Conservation (phyloP, 2,888 invertebrate genomes). For the Tipula helvola region DNA sequence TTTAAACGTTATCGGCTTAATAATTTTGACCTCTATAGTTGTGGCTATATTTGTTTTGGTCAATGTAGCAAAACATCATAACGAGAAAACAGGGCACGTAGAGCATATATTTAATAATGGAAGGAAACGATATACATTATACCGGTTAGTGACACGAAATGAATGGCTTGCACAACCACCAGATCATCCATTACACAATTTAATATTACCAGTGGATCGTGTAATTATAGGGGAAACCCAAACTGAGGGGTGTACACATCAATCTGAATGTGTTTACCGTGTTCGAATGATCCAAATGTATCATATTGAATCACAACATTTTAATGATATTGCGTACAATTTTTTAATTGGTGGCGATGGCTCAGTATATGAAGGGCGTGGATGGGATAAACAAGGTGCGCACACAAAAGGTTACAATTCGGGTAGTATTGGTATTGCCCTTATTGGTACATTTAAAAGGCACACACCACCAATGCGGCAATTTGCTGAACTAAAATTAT, state of each 20-base stretch:
- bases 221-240: slow-evolving; percentile 54
- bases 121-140: background rate
- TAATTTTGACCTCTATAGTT: background rate
- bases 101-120: background rate
- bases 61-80: background rate
- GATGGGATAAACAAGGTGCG: background rate
- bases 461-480: slow-evolving; percentile 40
- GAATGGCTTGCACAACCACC: slow-evolving; percentile 57
- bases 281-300: slow-evolving; percentile 49
- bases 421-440: slow-evolving; percentile 55
- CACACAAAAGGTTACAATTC: slow-evolving; percentile 41
- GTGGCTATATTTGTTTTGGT: background rate
- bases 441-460: slow-evolving; percentile 56
- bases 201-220: slow-evolving; percentile 37
- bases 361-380: background rate
- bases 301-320: slow-evolving; percentile 47
- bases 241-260: slow-evolving; percentile 39
- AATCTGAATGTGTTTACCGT: slow-evolving; percentile 39
- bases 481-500: slow-evolving; percentile 45
- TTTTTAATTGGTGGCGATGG: background rate
- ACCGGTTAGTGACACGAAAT: slow-evolving; percentile 40
- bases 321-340: slow-evolving; percentile 54
- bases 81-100: background rate
- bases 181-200: slow-evolving; percentile 20
- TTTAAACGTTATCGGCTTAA: background rate